Conservation (phyloP, 2,113 vertebrate genomes). For the Sarotherodon lohbergeri region DNA sequence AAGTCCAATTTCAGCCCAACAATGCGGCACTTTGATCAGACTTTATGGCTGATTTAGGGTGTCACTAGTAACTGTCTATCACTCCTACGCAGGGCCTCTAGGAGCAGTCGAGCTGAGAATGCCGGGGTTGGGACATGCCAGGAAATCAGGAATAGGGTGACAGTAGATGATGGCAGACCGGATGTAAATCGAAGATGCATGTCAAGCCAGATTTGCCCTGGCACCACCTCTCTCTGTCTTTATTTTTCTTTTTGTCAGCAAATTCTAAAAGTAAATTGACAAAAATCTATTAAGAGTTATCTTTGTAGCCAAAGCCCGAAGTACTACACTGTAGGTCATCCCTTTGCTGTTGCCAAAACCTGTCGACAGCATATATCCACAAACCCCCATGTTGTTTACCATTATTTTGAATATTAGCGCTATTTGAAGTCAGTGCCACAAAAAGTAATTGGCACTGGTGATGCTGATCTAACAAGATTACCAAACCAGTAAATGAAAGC, state of each 20-base stretch:
- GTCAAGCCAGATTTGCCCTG: neutral
- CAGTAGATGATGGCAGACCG: neutral
- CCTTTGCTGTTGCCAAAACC: neutral
- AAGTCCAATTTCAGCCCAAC: conserved; percentile 60
- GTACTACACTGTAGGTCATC: neutral
- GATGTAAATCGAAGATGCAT: neutral
- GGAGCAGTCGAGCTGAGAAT: conserved; percentile 4
- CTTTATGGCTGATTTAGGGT: conserved; percentile 41
- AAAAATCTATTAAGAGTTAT: neutral
- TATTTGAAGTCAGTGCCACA: neutral
- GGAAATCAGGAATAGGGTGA: conserved; percentile 12
- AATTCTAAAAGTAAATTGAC: neutral
- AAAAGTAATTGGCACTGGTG: neutral
- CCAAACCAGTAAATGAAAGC: neutral
- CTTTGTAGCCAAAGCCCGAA: neutral
- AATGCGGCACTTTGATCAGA: conserved; percentile 62
- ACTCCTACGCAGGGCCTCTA: conserved; percentile 36
- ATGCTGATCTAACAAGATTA: neutral
- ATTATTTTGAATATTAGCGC: neutral
- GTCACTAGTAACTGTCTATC: conserved; percentile 52
- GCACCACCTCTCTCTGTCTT: neutral
- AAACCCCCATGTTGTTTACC: neutral
- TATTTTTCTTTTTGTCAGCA: neutral
- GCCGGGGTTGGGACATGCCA: conserved; percentile 15
- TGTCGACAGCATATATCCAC: neutral